Evolutionary conservation across 1,140 invertebrate genomes (phyloP).

Genomic region (Drosophila pandora): DNA sequence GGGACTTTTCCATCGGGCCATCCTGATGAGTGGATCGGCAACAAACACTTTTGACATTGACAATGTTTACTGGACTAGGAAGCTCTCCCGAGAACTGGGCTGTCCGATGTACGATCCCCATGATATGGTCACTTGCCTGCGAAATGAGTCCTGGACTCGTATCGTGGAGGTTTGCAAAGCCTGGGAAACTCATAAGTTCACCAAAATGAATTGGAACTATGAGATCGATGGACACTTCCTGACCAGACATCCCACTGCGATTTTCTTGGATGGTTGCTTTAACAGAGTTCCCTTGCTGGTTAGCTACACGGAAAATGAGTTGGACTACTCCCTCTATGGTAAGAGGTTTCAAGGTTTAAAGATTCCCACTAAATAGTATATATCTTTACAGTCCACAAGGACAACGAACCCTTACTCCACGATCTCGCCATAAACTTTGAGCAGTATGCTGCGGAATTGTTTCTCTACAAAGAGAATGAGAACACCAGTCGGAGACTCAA

Average conservation of each 20-base stretch:
- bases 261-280: slow-evolving; percentile 85
- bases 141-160: slow-evolving; percentile 59
- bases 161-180: slow-evolving; percentile 50
- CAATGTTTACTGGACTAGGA: slow-evolving; percentile 64
- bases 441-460: slow-evolving; percentile 67
- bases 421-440: slow-evolving; percentile 61
- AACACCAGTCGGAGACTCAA: slow-evolving; percentile 26
- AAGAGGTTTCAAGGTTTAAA: not conserved
- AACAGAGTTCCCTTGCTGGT: slow-evolving; percentile 87
- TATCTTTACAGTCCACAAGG: slow-evolving; percentile 38
- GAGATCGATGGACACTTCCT: slow-evolving; percentile 66
- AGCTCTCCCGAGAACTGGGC: slow-evolving; percentile 53
- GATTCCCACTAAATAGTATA: not conserved
- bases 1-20: slow-evolving; percentile 86
- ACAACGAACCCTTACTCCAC: slow-evolving; percentile 53
- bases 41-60: slow-evolving; percentile 84
- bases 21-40: slow-evolving; percentile 88
- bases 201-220: slow-evolving; percentile 78
- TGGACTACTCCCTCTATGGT: slow-evolving; percentile 85
- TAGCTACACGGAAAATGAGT: slow-evolving; percentile 87
- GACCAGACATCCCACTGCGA: slow-evolving; percentile 84
- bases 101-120: slow-evolving; percentile 59
- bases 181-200: slow-evolving; percentile 65
- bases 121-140: slow-evolving; percentile 67
- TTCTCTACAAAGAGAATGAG: slow-evolving; percentile 67